phyloP scores from a whole-genome alignment of 2,113 vertebrate genomes.

The Neoarius graeffei region DNA sequence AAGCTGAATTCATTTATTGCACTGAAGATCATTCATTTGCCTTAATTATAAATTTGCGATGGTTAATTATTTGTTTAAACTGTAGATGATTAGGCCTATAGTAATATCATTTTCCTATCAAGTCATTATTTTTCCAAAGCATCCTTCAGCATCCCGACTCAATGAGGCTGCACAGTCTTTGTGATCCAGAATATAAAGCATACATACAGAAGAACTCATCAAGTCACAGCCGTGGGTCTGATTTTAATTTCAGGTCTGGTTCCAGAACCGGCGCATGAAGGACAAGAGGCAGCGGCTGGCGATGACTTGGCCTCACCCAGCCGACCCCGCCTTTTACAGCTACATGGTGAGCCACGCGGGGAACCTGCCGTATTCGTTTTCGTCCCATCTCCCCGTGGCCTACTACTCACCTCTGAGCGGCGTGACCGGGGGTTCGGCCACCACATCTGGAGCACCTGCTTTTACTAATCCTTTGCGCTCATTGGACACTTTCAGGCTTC shows the following conservation, averaged over 20 bases:
- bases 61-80: background rate
- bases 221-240: background rate
- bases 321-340: constrained; percentile 96
- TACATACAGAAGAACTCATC: background rate
- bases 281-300: constrained; percentile 96
- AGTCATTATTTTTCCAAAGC: background rate
- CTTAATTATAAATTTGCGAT: background rate
- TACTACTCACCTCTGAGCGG: constrained; percentile 91
- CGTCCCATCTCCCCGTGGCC: constrained; percentile 92
- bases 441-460: constrained; percentile 75
- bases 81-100: background rate
- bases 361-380: constrained; percentile 93
- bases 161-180: background rate
- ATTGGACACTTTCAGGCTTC: constrained; percentile 92
- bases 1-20: background rate
- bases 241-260: constrained; percentile 86
- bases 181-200: background rate
- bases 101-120: background rate
- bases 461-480: constrained; percentile 89
- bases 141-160: background rate
- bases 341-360: constrained; percentile 99
- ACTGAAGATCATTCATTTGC: background rate
- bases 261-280: constrained; percentile 99
- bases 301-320: constrained; percentile 98
- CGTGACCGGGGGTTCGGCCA: constrained; percentile 80